Evolutionary conservation across 53 echinoderm and acorn worm species (phyloP).

Genomic region (Temnopleurus reevesii): DNA sequence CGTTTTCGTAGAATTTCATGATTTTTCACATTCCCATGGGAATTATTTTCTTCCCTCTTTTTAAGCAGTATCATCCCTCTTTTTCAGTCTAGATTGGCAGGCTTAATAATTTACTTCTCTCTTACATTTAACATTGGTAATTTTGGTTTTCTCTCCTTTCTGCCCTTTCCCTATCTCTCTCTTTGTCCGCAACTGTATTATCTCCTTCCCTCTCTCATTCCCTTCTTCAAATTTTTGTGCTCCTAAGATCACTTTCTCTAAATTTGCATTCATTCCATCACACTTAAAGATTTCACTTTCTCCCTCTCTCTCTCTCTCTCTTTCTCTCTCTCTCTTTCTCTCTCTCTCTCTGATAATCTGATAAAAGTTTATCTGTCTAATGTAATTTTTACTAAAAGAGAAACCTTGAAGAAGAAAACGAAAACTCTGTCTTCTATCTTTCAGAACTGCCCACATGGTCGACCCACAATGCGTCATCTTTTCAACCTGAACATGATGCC

Average conservation of each 20-base stretch:
- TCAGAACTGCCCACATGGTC: conserved; percentile 96
- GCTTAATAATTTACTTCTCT: no score
- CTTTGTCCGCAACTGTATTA: no score
- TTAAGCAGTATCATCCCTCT: no score
- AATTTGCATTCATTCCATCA: neutral
- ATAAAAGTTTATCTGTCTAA: neutral
- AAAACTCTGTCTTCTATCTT: neutral
- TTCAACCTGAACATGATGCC: conserved; percentile 96
- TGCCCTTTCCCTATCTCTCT: no score
- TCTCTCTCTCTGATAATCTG: neutral
- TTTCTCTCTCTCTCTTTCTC: neutral
- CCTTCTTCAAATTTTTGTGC: neutral
- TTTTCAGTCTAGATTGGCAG: no score
- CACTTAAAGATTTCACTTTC: no score
- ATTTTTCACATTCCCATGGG: no score
- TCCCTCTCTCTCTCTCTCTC: neutral
- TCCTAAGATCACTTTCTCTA: neutral
- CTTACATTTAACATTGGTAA: no score
- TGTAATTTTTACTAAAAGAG: neutral
- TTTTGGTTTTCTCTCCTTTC: no score
- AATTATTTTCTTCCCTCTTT: no score
- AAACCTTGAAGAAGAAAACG: neutral
- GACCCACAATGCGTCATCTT: conserved; percentile 95
- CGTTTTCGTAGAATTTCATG: no score
- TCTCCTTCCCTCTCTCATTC: neutral